Conservation (phyloP, 2,888 invertebrate species). For the Disparrhopalites patrizii region DNA sequence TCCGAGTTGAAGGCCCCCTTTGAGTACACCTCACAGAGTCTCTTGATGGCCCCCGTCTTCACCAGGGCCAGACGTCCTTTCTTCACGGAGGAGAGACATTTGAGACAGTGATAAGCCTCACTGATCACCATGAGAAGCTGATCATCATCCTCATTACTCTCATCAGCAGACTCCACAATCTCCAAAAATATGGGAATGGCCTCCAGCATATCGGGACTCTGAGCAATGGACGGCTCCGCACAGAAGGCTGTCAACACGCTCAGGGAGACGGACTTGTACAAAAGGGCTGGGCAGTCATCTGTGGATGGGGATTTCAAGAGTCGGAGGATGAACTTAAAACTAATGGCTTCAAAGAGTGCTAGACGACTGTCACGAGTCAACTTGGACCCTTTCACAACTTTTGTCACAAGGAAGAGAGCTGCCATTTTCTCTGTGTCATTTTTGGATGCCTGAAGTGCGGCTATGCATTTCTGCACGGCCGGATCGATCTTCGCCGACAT, state of each 20-base stretch:
- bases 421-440: slow-evolving; percentile 89
- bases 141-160: slow-evolving; percentile 77
- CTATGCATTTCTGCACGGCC: slow-evolving; percentile 77
- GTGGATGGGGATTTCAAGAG: slow-evolving; percentile 68
- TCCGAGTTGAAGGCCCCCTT: slow-evolving; percentile 86
- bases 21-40: slow-evolving; percentile 64
- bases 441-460: slow-evolving; percentile 70
- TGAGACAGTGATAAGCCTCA: slow-evolving; percentile 50
- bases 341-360: slow-evolving; percentile 81
- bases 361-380: slow-evolving; percentile 72
- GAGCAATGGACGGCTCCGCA: slow-evolving; percentile 71
- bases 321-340: slow-evolving; percentile 78
- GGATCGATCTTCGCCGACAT: slow-evolving; percentile 42
- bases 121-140: slow-evolving; percentile 59
- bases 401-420: slow-evolving; percentile 85
- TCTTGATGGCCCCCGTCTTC: slow-evolving; percentile 70
- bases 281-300: slow-evolving; percentile 80
- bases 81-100: slow-evolving; percentile 52
- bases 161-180: slow-evolving; percentile 75
- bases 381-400: slow-evolving; percentile 77
- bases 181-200: slow-evolving; percentile 78
- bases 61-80: slow-evolving; percentile 75
- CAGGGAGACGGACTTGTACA: slow-evolving; percentile 86
- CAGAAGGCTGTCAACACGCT: slow-evolving; percentile 84
- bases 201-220: slow-evolving; percentile 75